Percentiles rank a stretch among this genome's conserved stretches.
Conservation (phyloP, 2,888 invertebrate species). For the Apodemia duryi region DNA sequence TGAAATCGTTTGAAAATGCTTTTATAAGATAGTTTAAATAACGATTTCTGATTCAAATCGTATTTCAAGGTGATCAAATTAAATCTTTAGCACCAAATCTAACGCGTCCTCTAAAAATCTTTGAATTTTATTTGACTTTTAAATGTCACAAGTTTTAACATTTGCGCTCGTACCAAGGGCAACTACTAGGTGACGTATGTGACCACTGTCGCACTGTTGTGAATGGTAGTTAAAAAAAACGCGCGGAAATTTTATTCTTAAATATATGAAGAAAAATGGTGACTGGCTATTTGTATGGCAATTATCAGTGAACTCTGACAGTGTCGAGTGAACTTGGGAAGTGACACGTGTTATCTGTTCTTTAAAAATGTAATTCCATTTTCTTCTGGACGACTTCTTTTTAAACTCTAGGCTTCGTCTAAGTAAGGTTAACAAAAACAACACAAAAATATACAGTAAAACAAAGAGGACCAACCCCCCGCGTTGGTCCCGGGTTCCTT, state of each 20-base stretch:
- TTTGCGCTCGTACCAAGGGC: slow-evolving; percentile 30
- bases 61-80: slow-evolving; percentile 1
- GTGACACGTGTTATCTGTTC: no score
- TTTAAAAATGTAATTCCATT: no score
- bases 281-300: no score
- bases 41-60: background rate
- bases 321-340: no score
- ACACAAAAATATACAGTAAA: no score
- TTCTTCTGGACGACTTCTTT: no score
- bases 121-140: slow-evolving; percentile 35
- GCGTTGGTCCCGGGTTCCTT: no score
- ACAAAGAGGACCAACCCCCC: no score
- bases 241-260: background rate
- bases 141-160: slow-evolving; percentile 36
- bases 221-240: background rate
- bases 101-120: slow-evolving; percentile 30
- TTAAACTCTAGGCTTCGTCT: no score
- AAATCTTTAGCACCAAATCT: slow-evolving; percentile 11
- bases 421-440: no score
- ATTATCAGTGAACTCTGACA: no score
- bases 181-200: slow-evolving; percentile 22
- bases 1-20: no score
- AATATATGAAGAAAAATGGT: background rate
- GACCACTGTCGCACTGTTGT: background rate
- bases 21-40: background rate